Base-by-base conservation (phyloP, 2,888 invertebrate genomes). In the Leucania comma region DNA sequence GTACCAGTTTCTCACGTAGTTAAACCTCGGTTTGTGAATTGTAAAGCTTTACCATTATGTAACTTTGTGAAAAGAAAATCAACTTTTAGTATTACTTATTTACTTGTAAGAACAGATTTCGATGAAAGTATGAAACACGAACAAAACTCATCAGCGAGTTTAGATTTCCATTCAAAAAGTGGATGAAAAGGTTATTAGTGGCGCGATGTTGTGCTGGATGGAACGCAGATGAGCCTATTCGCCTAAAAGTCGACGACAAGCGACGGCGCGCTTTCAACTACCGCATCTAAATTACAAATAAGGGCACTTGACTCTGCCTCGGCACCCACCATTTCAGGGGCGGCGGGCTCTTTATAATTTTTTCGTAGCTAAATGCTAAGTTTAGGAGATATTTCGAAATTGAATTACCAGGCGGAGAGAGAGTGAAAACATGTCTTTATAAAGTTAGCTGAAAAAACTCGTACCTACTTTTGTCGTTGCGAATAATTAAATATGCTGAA, bases 211-310 rank as follows among this genome's bases (percentile, higher is more conserved):
- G 68, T 73, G 72, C 62, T 58, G 65, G 38, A 46, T 58, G 76
- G 46, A 46, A 75, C 67, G 60, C 68, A 66, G 77, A 77, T 75
- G 75, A 82, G 75, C 68, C 70, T 50, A 73, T 82, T 79, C 73
- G 75, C 75, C 77, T 78, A 72, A 83, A 84, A 80, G 69, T 83
- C 75, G 60, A 72, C 74, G 64, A 82, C 74, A 70, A 67, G 68
- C 74, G 75, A 74, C 72, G 72, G 73, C 53, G 56, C 82, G 78
- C 80, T 84, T 78, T 81, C 81, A 81, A 83, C 80, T 68, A 70
- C 79, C 84, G 81, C 86, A 89, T 91, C 87, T 90, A 89, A 90
- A 89, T 91, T 82, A 88, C 89, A 91, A 90, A 91, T 90, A 85
- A 87, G 87, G 78, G 73, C 59, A 82, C 83, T 86, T 70, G 66